Percentiles rank a stretch among this genome's conserved stretches.
Conservation (phyloP, 2,888 invertebrate species). For the Tetheella fluctuosa region DNA sequence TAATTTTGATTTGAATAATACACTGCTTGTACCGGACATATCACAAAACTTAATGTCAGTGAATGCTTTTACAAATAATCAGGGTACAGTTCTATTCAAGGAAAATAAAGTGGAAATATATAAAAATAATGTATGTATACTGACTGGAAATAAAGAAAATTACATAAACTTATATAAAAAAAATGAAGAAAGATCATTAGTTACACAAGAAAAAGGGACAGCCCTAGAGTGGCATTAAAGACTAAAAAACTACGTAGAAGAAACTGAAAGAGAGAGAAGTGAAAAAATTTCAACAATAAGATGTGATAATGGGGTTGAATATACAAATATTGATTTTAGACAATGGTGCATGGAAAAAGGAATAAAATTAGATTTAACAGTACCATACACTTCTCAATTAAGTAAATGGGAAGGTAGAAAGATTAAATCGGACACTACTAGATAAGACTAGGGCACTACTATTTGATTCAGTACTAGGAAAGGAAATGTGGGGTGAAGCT, state of each 20-base stretch:
- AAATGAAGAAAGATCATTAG: no score
- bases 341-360: conserved; percentile 28
- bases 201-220: no score
- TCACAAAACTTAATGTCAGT: neutral
- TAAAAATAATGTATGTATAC: neutral
- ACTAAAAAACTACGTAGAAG: no score
- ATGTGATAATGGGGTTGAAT: conserved; percentile 48
- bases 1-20: neutral
- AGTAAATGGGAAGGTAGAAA: conserved; percentile 57
- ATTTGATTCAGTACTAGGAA: conserved; percentile 39
- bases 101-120: neutral
- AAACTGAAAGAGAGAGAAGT: no score
- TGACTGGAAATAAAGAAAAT: neutral
- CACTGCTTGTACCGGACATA: neutral
- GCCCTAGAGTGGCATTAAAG: no score
- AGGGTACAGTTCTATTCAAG: neutral
- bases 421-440: conserved; percentile 53
- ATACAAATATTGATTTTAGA: conserved; percentile 45
- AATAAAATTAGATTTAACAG: conserved; percentile 37
- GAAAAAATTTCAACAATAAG: no score
- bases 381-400: conserved; percentile 56
- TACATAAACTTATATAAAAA: neutral
- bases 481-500: conserved; percentile 56
- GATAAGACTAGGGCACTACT: conserved; percentile 55
- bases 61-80: neutral